Base-by-base conservation (phyloP, 2,888 invertebrate genomes). In the Meiosimyza decipiens region DNA sequence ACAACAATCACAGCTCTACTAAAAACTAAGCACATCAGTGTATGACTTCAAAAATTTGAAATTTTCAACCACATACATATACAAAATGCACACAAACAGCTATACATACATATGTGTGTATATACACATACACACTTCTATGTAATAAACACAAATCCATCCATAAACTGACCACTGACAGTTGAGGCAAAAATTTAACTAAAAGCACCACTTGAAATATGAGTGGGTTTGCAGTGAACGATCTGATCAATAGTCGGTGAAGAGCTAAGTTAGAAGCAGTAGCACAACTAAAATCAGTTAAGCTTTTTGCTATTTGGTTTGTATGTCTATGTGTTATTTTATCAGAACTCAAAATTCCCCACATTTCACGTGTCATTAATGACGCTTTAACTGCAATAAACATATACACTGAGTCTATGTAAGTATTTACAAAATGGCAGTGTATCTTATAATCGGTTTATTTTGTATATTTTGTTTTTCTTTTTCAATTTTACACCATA, bases 121-220 rank as follows among this genome's bases (percentile, higher is more conserved):
- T n/a, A n/a, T n/a, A n/a, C 1, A 18, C 49, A 49, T 3, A 16
- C 7, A 33, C 63, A 63, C 63, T n/a, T 47, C 2, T 18, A 62
- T n/a, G 16, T 16, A 15, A 3, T 9, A 15, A 63, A 63, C 33
- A 63, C 47, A 47, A 47, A 47, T 49, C 47, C 63, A 63, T 18
- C 33, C 49, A 16, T 15, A 40, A 16, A 63, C 11, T 63, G 63
- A 63, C 63, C 63, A 63, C 49, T 47, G 16, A 63, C 63, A 40
- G 49, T 49, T 40, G 57, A 22, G 28, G 28, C 28, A 28, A 15
- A 57, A 57, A 57, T 57, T 28, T 28, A 57, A 3, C 12, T 57
- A 18, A 57, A 28, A 18, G 28, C 13, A 57, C 28, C 12, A 57
- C 28, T 28, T 57, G 40, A 40, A 57, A 22, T 18, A 18, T 57